phyloP scores from a whole-genome alignment of 2,888 invertebrate genomes.

The Apoda limacodes region DNA sequence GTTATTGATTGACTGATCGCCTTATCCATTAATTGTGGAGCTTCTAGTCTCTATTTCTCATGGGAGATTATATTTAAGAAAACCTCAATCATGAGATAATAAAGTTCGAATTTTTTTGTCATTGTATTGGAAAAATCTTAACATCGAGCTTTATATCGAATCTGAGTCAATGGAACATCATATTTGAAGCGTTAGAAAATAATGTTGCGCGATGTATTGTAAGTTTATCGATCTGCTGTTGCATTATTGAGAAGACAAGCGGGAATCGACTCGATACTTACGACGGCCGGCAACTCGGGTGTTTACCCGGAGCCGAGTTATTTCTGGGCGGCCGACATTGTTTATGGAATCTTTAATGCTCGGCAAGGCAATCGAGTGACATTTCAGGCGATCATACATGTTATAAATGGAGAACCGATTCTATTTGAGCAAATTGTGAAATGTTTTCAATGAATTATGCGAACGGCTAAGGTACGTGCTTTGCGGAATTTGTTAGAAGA shows the following conservation, averaged over 20 bases:
- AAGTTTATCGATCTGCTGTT: slow-evolving; percentile 49
- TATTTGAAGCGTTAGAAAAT: slow-evolving; percentile 23
- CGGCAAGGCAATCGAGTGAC: slow-evolving; percentile 33
- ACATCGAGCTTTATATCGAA: no score
- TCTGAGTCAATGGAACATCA: no score
- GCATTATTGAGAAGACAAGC: slow-evolving; percentile 54
- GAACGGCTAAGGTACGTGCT: no score
- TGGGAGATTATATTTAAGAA: no score
- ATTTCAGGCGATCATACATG: slow-evolving; percentile 35
- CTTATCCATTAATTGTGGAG: no score
- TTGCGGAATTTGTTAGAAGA: no score
- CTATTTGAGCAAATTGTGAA: slow-evolving; percentile 13
- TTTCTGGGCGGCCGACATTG: slow-evolving; percentile 48
- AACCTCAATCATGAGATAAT: no score
- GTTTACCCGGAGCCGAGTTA: slow-evolving; percentile 45
- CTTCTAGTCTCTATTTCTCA: no score
- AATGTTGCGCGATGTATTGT: slow-evolving; percentile 34
- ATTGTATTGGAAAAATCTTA: no score
- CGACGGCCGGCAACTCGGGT: slow-evolving; percentile 28
- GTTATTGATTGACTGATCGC: slow-evolving; percentile 11
- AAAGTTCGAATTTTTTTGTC: no score
- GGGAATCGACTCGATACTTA: slow-evolving; percentile 30
- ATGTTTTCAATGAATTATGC: slow-evolving; percentile 7
- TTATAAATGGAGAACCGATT: slow-evolving; percentile 19
- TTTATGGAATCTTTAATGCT: slow-evolving; percentile 59